Percentiles rank a stretch among this genome's conserved stretches.
These are phyloP conservation scores for Scomberomorus guttatus DNA, from an alignment of 2,797 vertebrate species.

Conservation along the genomic window DNA sequence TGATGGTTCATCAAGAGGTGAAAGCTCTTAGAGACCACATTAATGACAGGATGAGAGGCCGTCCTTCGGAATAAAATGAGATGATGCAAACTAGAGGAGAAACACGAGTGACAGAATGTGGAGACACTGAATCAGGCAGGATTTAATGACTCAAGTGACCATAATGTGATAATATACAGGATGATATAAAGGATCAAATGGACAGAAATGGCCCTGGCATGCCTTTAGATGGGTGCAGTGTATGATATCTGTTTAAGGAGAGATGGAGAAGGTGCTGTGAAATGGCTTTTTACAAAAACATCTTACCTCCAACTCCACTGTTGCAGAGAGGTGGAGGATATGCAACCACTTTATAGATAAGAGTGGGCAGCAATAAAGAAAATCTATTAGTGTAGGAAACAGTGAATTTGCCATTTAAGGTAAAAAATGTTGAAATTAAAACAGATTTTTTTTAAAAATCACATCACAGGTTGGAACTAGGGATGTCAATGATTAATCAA, in stretches of 20 bases:
- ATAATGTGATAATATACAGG: constrained; percentile 28
- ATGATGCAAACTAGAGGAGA: constrained; percentile 34
- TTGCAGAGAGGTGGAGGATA: constrained; percentile 86
- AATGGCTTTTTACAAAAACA: constrained; percentile 35
- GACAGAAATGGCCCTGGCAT: constrained; percentile 43
- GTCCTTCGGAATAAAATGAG: constrained; percentile 55
- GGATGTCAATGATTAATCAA: too few relatives aligned
- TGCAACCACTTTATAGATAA: constrained; percentile 83
- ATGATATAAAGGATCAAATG: constrained; percentile 22
- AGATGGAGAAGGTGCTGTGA: constrained; percentile 30
- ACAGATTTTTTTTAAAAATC: neutral
- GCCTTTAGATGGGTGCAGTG: constrained; percentile 40
- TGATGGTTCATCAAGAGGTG: constrained; percentile 67
- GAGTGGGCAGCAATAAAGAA: constrained; percentile 54
- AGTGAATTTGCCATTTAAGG: constrained; percentile 11
- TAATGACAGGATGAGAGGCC: constrained; percentile 57
- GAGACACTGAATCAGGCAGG: constrained; percentile 35
- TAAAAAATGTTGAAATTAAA: constrained; percentile 12
- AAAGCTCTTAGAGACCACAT: constrained; percentile 68
- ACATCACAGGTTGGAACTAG: neutral
- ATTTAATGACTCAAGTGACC: constrained; percentile 37
- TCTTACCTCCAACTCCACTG: constrained; percentile 86
- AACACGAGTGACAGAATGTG: constrained; percentile 32
- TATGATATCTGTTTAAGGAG: constrained; percentile 12
- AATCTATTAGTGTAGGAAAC: constrained; percentile 52